Evolutionary conservation across 2,797 vertebrate species (phyloP).

Genomic region (Enteromius trimaculatus): DNA sequence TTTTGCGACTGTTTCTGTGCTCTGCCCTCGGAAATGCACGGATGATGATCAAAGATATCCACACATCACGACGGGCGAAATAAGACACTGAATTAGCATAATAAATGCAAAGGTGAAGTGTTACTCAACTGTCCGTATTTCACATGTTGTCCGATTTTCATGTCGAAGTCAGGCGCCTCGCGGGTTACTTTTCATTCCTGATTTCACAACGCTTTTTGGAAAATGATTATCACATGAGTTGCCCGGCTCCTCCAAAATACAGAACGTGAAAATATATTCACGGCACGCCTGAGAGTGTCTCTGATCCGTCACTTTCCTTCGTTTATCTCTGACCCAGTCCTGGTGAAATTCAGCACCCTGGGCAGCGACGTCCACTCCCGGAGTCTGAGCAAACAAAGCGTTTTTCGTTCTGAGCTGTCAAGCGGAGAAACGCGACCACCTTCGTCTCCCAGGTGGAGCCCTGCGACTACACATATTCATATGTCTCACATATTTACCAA

Average conservation of each 20-base stretch:
- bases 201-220: conserved; percentile 59
- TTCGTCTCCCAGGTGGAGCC: conserved; percentile 63
- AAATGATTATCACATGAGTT: conserved; percentile 63
- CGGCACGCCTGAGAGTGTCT: conserved; percentile 56
- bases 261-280: conserved; percentile 53
- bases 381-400: conserved; percentile 62
- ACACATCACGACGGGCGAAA: conserved; percentile 67
- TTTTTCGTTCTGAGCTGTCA: conserved; percentile 64
- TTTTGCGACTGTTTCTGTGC: conserved; percentile 67
- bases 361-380: conserved; percentile 63
- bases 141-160: conserved; percentile 65
- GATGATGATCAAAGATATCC: conserved; percentile 62
- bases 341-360: conserved; percentile 63
- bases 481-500: conserved; percentile 65
- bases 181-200: conserved; percentile 70
- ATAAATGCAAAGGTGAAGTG: conserved; percentile 65
- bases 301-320: conserved; percentile 57
- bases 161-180: conserved; percentile 57
- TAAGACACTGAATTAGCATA: conserved; percentile 65
- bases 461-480: conserved; percentile 51
- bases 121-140: conserved; percentile 59
- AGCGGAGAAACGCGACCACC: conserved; percentile 63
- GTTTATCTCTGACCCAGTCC: conserved; percentile 46
- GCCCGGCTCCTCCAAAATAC: conserved; percentile 43
- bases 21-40: conserved; percentile 63